Conservation (phyloP, 2,113 vertebrate genomes). For the Tretioscincus oriximinensis region DNA sequence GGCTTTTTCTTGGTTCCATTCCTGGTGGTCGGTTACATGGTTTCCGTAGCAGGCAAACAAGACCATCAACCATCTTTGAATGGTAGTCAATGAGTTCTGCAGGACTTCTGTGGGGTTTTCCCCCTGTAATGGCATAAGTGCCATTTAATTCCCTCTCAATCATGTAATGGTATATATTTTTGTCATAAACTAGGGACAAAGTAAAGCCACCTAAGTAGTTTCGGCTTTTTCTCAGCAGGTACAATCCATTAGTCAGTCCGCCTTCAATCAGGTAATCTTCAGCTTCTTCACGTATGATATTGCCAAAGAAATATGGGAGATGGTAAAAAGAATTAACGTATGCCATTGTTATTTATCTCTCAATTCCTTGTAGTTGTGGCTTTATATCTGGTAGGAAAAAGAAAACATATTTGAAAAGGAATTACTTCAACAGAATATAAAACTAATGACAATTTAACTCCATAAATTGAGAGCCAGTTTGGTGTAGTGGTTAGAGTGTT, state of each 20-base stretch:
- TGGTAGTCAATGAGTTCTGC: slow-evolving; percentile 88
- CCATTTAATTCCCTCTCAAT: slow-evolving; percentile 88
- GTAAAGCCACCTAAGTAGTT: slow-evolving; percentile 92
- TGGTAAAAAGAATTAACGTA: slow-evolving; percentile 74
- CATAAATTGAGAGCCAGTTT: too few species aligned
- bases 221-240: slow-evolving; percentile 89
- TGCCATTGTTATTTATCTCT: slow-evolving; percentile 45
- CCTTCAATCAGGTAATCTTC: slow-evolving; percentile 85
- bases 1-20: slow-evolving; percentile 88
- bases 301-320: slow-evolving; percentile 90
- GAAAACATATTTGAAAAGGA: not conserved
- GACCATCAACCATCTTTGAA: slow-evolving; percentile 84
- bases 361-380: not conserved
- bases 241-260: slow-evolving; percentile 80
- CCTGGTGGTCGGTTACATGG: slow-evolving; percentile 84
- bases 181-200: slow-evolving; percentile 78
- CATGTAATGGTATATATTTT: slow-evolving; percentile 89
- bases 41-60: slow-evolving; percentile 85
- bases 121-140: slow-evolving; percentile 86
- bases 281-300: slow-evolving; percentile 91
- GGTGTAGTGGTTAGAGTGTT: too few species aligned
- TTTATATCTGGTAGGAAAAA: slow-evolving; percentile 7
- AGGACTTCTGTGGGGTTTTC: slow-evolving; percentile 81
- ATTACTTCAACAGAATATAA: not conserved
- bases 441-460: not conserved